A percentile compares a stretch with the other conserved stretches of the same genome.
These are phyloP conservation scores for Portevinia maculata DNA, from an alignment of 2,888 invertebrate genomes.

Conservation along the genomic window DNA sequence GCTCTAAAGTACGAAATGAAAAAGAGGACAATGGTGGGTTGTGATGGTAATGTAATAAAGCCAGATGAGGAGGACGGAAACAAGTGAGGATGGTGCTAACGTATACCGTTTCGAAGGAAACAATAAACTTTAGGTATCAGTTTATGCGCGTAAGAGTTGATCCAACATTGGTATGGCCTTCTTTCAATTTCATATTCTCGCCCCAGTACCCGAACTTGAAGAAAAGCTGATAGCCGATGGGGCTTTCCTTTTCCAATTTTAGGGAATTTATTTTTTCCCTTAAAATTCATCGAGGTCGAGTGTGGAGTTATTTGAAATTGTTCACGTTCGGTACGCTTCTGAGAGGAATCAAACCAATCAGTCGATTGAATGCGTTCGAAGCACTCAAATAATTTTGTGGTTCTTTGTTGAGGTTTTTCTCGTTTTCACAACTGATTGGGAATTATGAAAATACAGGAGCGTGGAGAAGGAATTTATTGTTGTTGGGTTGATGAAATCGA, in stretches of 20 bases:
- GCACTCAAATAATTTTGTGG: conserved; percentile 40
- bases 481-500: conserved; percentile 19
- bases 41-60: not conserved
- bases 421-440: not conserved
- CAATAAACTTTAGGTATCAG: conserved; percentile 63
- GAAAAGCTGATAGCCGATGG: conserved; percentile 16
- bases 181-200: conserved; percentile 37
- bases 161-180: conserved; percentile 32
- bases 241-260: conserved; percentile 7
- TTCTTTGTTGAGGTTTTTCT: not conserved
- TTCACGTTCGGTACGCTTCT: conserved; percentile 55
- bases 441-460: conserved; percentile 16
- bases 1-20: conserved; percentile 39
- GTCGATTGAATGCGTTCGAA: conserved; percentile 61
- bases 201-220: not conserved
- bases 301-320: conserved; percentile 60
- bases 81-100: conserved; percentile 19
- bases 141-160: conserved; percentile 43
- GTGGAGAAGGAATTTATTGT: conserved; percentile 34
- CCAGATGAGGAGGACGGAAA: not conserved
- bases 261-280: not conserved
- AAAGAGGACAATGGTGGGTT: conserved; percentile 14
- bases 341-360: conserved; percentile 60
- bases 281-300: conserved; percentile 18
- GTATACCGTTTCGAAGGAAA: conserved; percentile 47